Evolutionary conservation across 2,888 invertebrate genomes (phyloP).

Genomic region (Silvanus unidentatus): DNA sequence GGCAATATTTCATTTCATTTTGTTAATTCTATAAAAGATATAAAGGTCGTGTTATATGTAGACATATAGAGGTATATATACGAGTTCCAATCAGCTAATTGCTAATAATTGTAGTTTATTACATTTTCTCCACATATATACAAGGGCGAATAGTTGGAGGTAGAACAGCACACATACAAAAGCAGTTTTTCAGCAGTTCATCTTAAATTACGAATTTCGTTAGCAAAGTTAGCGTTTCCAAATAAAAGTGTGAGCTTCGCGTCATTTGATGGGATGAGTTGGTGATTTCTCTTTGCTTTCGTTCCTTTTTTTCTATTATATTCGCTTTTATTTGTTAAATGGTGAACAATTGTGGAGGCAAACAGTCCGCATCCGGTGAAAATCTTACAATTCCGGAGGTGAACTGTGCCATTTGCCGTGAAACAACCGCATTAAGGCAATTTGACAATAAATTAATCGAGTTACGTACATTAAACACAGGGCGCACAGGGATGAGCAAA

Average conservation of each 20-base stretch:
- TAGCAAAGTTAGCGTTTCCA: no score
- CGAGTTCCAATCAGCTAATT: conserved; percentile 42
- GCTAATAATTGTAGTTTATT: conserved; percentile 32
- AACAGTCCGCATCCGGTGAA: conserved; percentile 28
- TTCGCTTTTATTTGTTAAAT: neutral
- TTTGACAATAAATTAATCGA: conserved; percentile 49
- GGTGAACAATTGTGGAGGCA: conserved; percentile 10
- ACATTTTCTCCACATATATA: neutral
- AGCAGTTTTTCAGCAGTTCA: neutral
- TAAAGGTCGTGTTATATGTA: conserved; percentile 29
- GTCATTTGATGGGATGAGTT: no score
- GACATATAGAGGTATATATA: conserved; percentile 9
- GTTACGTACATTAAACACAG: conserved; percentile 46
- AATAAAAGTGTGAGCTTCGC: no score
- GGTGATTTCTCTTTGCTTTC: no score
- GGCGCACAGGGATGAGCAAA: conserved; percentile 36
- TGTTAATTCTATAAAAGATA: conserved; percentile 36
- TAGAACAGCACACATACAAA: no score
- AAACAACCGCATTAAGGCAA: conserved; percentile 46
- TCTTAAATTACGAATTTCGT: no score
- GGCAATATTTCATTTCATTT: conserved; percentile 28
- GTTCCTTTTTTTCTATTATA: no score
- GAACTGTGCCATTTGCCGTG: conserved; percentile 36
- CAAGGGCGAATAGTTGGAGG: no score
- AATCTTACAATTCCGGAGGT: conserved; percentile 35